Evolutionary conservation across 2,113 vertebrate genomes (phyloP).

Genomic region (Forbesichthys agassizii): DNA sequence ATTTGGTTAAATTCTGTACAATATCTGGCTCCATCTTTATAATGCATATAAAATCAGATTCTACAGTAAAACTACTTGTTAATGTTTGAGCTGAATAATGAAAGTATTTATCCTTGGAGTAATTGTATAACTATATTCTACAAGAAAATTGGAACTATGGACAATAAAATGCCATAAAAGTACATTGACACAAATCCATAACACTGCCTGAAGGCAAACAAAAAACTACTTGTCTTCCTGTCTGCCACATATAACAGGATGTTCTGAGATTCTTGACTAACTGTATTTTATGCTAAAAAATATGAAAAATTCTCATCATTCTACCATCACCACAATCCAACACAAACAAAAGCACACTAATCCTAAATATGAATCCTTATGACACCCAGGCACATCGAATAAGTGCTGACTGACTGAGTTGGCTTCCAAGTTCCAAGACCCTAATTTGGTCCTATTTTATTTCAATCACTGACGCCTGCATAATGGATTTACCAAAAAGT

Average conservation of each 20-base stretch:
- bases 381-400: slow-evolving; percentile 23
- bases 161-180: too few relatives aligned
- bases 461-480: slow-evolving; percentile 38
- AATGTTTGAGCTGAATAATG: too few relatives aligned
- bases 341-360: slow-evolving; percentile 37
- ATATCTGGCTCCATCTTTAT: too few relatives aligned
- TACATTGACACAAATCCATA: too few relatives aligned
- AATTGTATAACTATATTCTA: too few relatives aligned
- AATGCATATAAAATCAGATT: too few relatives aligned
- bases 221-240: slow-evolving; percentile 43
- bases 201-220: background rate
- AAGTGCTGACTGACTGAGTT: slow-evolving; percentile 55
- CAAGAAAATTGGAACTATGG: too few relatives aligned
- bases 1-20: too few relatives aligned
- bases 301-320: background rate
- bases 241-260: slow-evolving; percentile 54
- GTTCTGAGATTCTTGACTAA: slow-evolving; percentile 36
- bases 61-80: too few relatives aligned
- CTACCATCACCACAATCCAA: slow-evolving; percentile 20
- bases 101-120: too few relatives aligned
- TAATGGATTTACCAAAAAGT: slow-evolving; percentile 43
- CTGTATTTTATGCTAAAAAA: slow-evolving; percentile 33
- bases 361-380: slow-evolving; percentile 55
- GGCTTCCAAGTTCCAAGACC: slow-evolving; percentile 21
- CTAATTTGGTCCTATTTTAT: slow-evolving; percentile 24